A percentile compares a stretch with the other conserved stretches of the same genome.
Conservation (phyloP, 1,140 invertebrate genomes). For the Drosophila sp. region DNA sequence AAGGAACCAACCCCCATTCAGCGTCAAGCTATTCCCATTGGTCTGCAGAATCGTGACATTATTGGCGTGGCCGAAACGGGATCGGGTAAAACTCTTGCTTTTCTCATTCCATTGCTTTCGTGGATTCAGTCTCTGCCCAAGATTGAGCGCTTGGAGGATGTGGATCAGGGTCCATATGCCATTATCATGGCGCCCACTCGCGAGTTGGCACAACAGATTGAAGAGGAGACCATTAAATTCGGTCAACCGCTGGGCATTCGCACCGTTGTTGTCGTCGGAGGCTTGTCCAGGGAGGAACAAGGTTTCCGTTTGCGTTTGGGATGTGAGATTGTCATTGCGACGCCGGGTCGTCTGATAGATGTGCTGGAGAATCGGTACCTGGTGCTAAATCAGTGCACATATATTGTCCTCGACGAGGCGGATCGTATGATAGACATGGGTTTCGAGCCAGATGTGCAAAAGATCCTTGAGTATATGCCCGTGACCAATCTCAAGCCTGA, state of each 20-base stretch:
- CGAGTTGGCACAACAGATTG: constrained; percentile 99
- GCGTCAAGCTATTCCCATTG: constrained; percentile 99
- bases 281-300: constrained; percentile 98
- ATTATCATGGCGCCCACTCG: constrained; percentile 99
- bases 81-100: constrained; percentile 99
- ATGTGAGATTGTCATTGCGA: constrained; percentile 99
- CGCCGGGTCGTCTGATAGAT: constrained; percentile 99
- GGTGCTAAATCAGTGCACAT: constrained; percentile 97
- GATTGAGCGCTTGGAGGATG: constrained; percentile 95
- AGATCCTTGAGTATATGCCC: constrained; percentile 99
- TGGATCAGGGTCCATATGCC: constrained; percentile 99
- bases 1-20: constrained; percentile 99
- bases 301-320: constrained; percentile 98
- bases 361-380: constrained; percentile 99
- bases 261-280: constrained; percentile 99
- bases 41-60: constrained; percentile 98
- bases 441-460: constrained; percentile 99
- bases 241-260: constrained; percentile 97
- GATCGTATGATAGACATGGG: constrained; percentile 99
- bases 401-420: constrained; percentile 97
- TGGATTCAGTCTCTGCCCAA: constrained; percentile 99
- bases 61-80: constrained; percentile 99
- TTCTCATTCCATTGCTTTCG: constrained; percentile 97
- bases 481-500: constrained; percentile 99
- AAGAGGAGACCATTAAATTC: constrained; percentile 99